phyloP scores from a whole-genome alignment of 2,888 invertebrate species.

The Papilio elwesi region DNA sequence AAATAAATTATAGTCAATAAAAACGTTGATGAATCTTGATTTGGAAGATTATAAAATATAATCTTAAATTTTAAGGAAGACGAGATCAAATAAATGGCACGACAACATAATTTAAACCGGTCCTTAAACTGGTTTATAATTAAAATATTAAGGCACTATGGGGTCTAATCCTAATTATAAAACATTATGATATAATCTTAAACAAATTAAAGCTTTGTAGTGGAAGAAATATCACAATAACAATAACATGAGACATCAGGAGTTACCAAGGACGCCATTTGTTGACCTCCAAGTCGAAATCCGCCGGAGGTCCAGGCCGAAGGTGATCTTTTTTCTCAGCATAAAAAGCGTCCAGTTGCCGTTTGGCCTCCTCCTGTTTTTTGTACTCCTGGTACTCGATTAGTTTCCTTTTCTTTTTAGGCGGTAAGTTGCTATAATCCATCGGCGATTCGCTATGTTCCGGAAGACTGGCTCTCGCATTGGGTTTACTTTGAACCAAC shows the following conservation, averaged over 20 bases:
- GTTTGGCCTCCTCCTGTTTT: conserved; percentile 79
- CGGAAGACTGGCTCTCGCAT: conserved; percentile 64
- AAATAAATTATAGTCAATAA: conserved; percentile 22
- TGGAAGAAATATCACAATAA: conserved; percentile 82
- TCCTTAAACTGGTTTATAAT: conserved; percentile 34
- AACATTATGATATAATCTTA: conserved; percentile 62
- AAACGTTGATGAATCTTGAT: conserved; percentile 18
- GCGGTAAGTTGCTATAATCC: conserved; percentile 82
- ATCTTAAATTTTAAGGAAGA: conserved; percentile 57
- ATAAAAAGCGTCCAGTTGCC: conserved; percentile 72
- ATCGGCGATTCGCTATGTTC: conserved; percentile 78
- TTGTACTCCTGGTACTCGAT: conserved; percentile 82
- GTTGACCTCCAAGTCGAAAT: conserved; percentile 63
- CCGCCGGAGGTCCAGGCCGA: conserved; percentile 63
- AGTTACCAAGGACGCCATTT: conserved; percentile 79
- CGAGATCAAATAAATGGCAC: conserved; percentile 70
- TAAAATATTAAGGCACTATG: conserved; percentile 56
- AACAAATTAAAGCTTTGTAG: conserved; percentile 81
- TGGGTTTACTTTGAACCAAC: conserved; percentile 62
- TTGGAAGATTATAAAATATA: conserved; percentile 49
- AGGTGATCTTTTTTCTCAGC: conserved; percentile 67
- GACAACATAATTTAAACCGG: conserved; percentile 30
- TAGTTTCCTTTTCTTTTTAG: conserved; percentile 82
- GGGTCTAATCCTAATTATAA: conserved; percentile 41
- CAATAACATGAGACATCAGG: conserved; percentile 38